Evolutionary conservation across 2,797 vertebrate genomes (phyloP), one percentile per base, ranked within the genome.

Genomic region (Orestias chungarensis): DNA sequence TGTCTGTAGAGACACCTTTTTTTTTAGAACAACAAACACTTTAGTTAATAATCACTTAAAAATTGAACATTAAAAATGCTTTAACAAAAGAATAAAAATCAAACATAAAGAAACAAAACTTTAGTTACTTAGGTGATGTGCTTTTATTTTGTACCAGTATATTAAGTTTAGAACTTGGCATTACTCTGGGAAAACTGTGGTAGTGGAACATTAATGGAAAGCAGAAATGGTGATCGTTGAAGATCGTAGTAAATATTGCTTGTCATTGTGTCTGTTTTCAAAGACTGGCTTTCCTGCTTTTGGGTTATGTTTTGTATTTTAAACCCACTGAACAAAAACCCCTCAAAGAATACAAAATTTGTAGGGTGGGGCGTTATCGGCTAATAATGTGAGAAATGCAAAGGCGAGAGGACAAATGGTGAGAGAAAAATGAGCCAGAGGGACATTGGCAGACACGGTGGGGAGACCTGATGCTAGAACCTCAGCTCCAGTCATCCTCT

Each of bases 401-500:
- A 64, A 69, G 71, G 47, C 57, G 69, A 64, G 66, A 52, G 68
- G 40, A 72, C 69, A 66, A 64, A 79, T 15, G 18, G 27, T 2
- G 64, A 59, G 50, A 31, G 46, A 43, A 47, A 55, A 69, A 68
- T 17, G 38, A 78, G 82, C 77, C 73, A 76, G 79, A 80, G 77
- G 78, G 78, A 71, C 64, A 40, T 33, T 68, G 82, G 74, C 66
- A 50, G 73, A 68, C 52, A 61, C 35, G 31, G 44, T n/a, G 6
- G 70, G 79, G 74, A 3, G 76, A 70, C 66, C 38, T 17, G 73
- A 79, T 47, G 18, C 49, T 68, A 31, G 61, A 52, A 73, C 64
- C 71, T 69, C 64, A 68, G 54, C 73, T 75, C 69, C 80, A 66
- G 67, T 74, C 75, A 73, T 80, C 85, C 75, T 81, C 79, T 73